Base-by-base conservation (phyloP, 2,797 vertebrate genomes). In the Ciconia nigra region DNA sequence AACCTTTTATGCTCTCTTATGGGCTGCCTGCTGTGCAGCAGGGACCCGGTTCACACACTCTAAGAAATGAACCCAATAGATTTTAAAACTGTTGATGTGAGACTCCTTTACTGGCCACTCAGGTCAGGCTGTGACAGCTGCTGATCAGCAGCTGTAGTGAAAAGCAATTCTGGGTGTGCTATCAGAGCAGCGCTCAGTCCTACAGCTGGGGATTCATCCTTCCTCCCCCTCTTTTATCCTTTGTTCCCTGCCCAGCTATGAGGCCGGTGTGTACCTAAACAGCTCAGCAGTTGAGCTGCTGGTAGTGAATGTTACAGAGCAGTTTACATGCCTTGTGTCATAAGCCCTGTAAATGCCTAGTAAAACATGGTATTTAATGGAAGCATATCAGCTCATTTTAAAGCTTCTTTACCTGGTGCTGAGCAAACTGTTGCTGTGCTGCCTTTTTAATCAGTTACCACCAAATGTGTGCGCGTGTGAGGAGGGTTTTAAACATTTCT, bases 371-470 rank as follows among this genome's bases (percentile, higher is more conserved):
- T 88, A 69, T 91, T 97, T 97, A 95, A 93, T 70, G 84, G 87
- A 86, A 86, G 72, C 58, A 1, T 72, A 96, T 95, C 94, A 62
- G 90, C 87, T 91, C 79, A 22, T 88, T 96, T 94, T 78, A 96
- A 96, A 96, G 93, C 96, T 92, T 19, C 92, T 78, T 93, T 94
- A 93, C 96, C 84, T 81, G 85, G 57, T 52, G 76, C 87, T 87
- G 83, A 95, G 93, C 86, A 85, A 90, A 95, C 77, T 84, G 77
- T 77, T 80, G 85, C 93, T 66, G 57, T 0, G 5, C 81, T 91
- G 82, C 90, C 69, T 93, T 91, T 96, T 96, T 96, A 97, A 96
- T 97, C 95, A 86, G 92, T 92, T 94, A 74, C 95, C 90, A 91
- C 94, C 94, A 94, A 96, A 94, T 3, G 78, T 17, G 35, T 69